Evolutionary conservation across 1,140 invertebrate species (phyloP).

Genomic region (Idris sp.): DNA sequence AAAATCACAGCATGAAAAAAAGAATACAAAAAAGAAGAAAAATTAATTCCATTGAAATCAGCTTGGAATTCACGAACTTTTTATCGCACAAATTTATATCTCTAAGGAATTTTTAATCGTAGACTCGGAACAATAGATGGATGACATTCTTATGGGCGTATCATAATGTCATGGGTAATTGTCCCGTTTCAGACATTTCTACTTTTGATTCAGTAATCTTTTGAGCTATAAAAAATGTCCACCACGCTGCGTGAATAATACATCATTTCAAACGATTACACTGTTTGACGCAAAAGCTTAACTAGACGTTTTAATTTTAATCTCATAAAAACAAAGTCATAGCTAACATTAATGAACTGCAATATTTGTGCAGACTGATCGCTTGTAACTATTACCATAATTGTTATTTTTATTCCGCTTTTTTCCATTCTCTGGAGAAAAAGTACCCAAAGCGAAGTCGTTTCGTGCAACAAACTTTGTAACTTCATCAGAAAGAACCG

Average conservation of each 20-base stretch:
- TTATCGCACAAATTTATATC: not conserved
- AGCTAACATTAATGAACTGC: too few species aligned
- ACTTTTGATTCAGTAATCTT: slow-evolving; percentile 11
- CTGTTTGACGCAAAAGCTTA: slow-evolving; percentile 21
- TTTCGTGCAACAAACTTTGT: slow-evolving; percentile 43
- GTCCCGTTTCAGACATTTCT: slow-evolving; percentile 1
- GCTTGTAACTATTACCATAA: slow-evolving; percentile 47
- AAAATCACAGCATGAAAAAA: not conserved
- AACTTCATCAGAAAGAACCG: slow-evolving; percentile 37
- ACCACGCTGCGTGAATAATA: slow-evolving; percentile 12
- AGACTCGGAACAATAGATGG: too few species aligned
- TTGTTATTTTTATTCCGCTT: slow-evolving; percentile 25
- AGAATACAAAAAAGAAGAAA: too few species aligned
- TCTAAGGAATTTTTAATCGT: too few species aligned
- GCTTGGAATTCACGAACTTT: not conserved
- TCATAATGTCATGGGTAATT: too few species aligned
- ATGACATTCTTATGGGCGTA: too few species aligned
- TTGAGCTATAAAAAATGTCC: slow-evolving; percentile 8
- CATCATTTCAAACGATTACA: slow-evolving; percentile 19
- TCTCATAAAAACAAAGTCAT: too few species aligned
- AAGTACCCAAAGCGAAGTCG: slow-evolving; percentile 27
- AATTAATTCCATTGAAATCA: not conserved
- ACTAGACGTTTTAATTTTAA: too few species aligned
- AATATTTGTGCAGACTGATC: slow-evolving; percentile 38
- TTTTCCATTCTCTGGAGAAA: slow-evolving; percentile 19